phyloP scores from a whole-genome alignment of 2,888 invertebrate genomes.

The Elmis aenea region DNA sequence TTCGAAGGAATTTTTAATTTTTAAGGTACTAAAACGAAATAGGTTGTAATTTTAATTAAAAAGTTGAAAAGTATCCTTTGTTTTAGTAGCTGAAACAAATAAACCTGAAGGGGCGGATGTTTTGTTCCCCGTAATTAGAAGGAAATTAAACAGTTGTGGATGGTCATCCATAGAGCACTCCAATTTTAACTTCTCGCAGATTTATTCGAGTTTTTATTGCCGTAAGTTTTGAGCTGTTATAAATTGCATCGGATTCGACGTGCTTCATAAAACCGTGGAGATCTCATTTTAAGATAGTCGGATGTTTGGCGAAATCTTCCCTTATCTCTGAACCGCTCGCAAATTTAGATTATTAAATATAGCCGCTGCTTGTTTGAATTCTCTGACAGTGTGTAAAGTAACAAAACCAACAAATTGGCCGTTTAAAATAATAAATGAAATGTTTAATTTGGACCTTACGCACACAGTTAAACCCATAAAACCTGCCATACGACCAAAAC shows the following conservation, averaged over 20 bases:
- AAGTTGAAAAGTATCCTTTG: slow-evolving; percentile 47
- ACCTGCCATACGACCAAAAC: too few species aligned
- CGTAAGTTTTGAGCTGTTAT: slow-evolving; percentile 30
- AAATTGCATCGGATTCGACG: slow-evolving; percentile 37
- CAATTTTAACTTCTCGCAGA: slow-evolving; percentile 36
- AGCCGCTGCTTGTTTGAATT: slow-evolving; percentile 21
- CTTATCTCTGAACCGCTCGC: slow-evolving; percentile 32
- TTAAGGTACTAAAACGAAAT: slow-evolving; percentile 45
- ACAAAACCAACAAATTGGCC: slow-evolving; percentile 3
- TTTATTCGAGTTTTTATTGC: slow-evolving; percentile 36
- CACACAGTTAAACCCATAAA: neutral
- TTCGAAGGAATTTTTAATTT: slow-evolving; percentile 39
- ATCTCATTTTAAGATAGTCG: slow-evolving; percentile 33
- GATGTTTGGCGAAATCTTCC: slow-evolving; percentile 25
- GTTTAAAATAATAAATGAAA: too few species aligned
- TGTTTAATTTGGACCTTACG: neutral
- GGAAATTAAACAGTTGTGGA: slow-evolving; percentile 43
- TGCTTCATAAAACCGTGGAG: slow-evolving; percentile 36
- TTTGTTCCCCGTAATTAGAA: slow-evolving; percentile 46
- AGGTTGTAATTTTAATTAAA: slow-evolving; percentile 48
- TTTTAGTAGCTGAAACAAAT: slow-evolving; percentile 44
- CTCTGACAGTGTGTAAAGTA: slow-evolving; percentile 15
- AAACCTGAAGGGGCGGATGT: slow-evolving; percentile 42
- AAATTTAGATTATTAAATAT: slow-evolving; percentile 39
- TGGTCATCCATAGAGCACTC: slow-evolving; percentile 36